Percentiles rank a stretch among this genome's conserved stretches.
Conservation (phyloP, 2,113 vertebrate species). For the Maccullochella peelii region DNA sequence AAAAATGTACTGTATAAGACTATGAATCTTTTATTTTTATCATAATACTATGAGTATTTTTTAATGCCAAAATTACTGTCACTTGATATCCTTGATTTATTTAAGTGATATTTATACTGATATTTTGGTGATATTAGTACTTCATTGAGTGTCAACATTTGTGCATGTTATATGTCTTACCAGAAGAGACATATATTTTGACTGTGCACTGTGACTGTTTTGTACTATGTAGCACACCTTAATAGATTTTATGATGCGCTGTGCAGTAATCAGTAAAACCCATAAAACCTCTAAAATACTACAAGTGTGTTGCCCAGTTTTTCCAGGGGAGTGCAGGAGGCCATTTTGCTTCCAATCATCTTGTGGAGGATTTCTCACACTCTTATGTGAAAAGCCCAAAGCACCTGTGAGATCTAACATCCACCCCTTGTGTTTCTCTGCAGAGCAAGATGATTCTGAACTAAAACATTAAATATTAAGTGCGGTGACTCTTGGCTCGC, state of each 20-base stretch:
- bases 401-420: conserved; percentile 68
- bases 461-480: conserved; percentile 80
- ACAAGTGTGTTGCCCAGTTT: conserved; percentile 20
- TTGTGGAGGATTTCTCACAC: conserved; percentile 58
- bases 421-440: conserved; percentile 41
- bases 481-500: conserved; percentile 70
- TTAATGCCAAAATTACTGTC: background rate
- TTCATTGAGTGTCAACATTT: background rate
- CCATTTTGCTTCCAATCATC: conserved; percentile 31
- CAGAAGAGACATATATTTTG: background rate
- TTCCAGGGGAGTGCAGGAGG: background rate
- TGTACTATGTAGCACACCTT: background rate
- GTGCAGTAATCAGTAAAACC: conserved; percentile 10
- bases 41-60: background rate
- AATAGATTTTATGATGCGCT: conserved; percentile 6
- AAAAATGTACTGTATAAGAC: background rate
- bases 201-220: background rate
- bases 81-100: background rate
- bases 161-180: background rate
- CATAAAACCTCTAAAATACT: conserved; percentile 12
- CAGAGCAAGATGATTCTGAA: conserved; percentile 61
- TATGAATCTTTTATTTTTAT: background rate
- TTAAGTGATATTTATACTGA: background rate
- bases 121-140: background rate
- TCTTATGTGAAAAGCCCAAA: conserved; percentile 66